phyloP scores from a whole-genome alignment of 2,888 invertebrate genomes.

The Iselma pallidipennis region DNA sequence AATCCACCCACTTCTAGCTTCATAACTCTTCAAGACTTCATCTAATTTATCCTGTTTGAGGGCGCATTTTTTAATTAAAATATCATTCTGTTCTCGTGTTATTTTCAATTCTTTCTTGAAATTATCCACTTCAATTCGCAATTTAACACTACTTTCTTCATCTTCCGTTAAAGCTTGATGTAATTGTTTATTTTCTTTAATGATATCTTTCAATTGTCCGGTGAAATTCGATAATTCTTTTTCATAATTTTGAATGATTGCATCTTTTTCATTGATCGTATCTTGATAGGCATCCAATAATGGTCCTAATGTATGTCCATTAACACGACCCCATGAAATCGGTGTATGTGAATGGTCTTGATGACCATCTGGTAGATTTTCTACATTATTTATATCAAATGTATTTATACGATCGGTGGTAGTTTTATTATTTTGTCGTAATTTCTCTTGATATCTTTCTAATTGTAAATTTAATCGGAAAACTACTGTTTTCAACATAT shows the following conservation, averaged over 20 bases:
- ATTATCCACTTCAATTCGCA: slow-evolving; percentile 54
- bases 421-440: slow-evolving; percentile 46
- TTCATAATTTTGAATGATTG: slow-evolving; percentile 71
- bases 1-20: slow-evolving; percentile 66
- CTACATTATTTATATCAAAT: slow-evolving; percentile 5
- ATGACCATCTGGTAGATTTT: slow-evolving; percentile 46
- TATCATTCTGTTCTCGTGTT: slow-evolving; percentile 52
- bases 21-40: slow-evolving; percentile 74
- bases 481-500: slow-evolving; percentile 75
- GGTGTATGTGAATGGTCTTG: slow-evolving; percentile 55
- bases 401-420: slow-evolving; percentile 17
- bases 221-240: slow-evolving; percentile 72
- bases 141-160: slow-evolving; percentile 52
- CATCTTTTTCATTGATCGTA: slow-evolving; percentile 74
- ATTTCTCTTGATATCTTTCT: slow-evolving; percentile 74
- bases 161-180: slow-evolving; percentile 60
- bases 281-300: slow-evolving; percentile 80
- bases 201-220: slow-evolving; percentile 70
- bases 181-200: slow-evolving; percentile 71
- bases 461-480: slow-evolving; percentile 79
- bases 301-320: slow-evolving; percentile 70
- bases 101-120: slow-evolving; percentile 53
- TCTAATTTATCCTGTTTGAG: slow-evolving; percentile 73
- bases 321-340: slow-evolving; percentile 61
- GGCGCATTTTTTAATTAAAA: slow-evolving; percentile 66